Conservation (phyloP, 2,797 vertebrate genomes). For the Myotis vivesi region DNA sequence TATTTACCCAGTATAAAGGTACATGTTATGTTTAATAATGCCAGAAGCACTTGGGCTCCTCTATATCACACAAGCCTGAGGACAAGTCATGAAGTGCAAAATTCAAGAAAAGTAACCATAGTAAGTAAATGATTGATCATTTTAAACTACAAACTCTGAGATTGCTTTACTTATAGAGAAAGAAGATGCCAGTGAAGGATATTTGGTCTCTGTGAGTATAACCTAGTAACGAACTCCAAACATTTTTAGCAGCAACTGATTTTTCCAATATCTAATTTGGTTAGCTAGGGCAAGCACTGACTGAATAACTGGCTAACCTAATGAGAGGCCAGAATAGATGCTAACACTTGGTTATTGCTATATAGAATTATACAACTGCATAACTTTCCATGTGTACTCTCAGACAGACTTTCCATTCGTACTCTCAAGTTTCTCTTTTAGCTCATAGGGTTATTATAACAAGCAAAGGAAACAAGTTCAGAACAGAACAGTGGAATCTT, state of each 20-base stretch:
- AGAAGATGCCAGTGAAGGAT: neutral
- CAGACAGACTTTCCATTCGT: constrained; percentile 40
- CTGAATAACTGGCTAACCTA: constrained; percentile 11
- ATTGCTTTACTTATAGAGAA: neutral
- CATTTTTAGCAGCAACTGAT: constrained; percentile 46
- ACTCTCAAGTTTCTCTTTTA: constrained; percentile 35
- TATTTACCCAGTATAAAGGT: neutral
- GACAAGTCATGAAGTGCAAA: neutral
- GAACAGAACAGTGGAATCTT: constrained; percentile 46
- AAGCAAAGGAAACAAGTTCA: constrained; percentile 63
- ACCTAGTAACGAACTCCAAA: constrained; percentile 38
- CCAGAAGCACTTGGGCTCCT: neutral
- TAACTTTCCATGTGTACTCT: constrained; percentile 48
- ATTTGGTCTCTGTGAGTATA: constrained; percentile 2
- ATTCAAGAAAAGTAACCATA: neutral
- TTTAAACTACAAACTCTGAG: constrained; percentile 30
- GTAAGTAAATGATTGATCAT: constrained; percentile 31
- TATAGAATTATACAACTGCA: constrained; percentile 23
- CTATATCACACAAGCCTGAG: neutral
- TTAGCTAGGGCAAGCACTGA: constrained; percentile 17
- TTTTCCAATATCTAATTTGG: constrained; percentile 60
- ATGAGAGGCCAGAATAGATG: constrained; percentile 27
- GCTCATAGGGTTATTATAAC: constrained; percentile 47
- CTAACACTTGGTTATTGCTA: neutral
- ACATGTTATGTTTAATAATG: neutral